A percentile compares a stretch with the other conserved stretches of the same genome.
phyloP scores from a whole-genome alignment of 2,113 vertebrate genomes.

The Platichthys flesus region DNA sequence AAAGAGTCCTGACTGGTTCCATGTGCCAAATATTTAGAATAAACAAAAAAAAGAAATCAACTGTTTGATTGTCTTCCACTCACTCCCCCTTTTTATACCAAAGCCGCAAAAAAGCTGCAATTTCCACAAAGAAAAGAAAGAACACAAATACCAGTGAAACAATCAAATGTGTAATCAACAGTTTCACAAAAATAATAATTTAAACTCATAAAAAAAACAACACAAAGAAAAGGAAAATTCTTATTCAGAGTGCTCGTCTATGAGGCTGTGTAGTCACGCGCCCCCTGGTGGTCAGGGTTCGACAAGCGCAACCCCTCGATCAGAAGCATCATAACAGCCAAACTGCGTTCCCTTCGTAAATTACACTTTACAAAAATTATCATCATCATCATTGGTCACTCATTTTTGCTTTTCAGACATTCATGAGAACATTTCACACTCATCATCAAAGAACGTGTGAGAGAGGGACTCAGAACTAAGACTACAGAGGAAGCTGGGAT shows the following conservation, averaged over 20 bases:
- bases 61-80: conserved; percentile 65
- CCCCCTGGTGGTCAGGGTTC: conserved; percentile 52
- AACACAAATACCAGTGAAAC: conserved; percentile 36
- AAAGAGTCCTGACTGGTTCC: conserved; percentile 13
- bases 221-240: conserved; percentile 47
- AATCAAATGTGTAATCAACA: conserved; percentile 68
- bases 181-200: conserved; percentile 69
- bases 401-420: conserved; percentile 51
- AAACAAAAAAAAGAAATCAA: background rate
- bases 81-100: conserved; percentile 29
- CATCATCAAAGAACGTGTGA: conserved; percentile 64
- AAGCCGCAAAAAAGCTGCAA: conserved; percentile 46
- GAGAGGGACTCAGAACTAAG: conserved; percentile 11
- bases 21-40: conserved; percentile 13
- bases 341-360: conserved; percentile 37
- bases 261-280: conserved; percentile 61
- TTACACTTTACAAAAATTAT: conserved; percentile 35
- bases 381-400: conserved; percentile 33
- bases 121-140: conserved; percentile 45
- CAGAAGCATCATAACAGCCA: conserved; percentile 75
- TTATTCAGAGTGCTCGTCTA: conserved; percentile 65
- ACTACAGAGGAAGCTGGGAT: conserved; percentile 26
- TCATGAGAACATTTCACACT: conserved; percentile 68
- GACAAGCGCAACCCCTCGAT: conserved; percentile 37
- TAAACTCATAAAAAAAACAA: conserved; percentile 53